Base-by-base conservation (phyloP, 1,140 invertebrate species). In the Gryon sp. region DNA sequence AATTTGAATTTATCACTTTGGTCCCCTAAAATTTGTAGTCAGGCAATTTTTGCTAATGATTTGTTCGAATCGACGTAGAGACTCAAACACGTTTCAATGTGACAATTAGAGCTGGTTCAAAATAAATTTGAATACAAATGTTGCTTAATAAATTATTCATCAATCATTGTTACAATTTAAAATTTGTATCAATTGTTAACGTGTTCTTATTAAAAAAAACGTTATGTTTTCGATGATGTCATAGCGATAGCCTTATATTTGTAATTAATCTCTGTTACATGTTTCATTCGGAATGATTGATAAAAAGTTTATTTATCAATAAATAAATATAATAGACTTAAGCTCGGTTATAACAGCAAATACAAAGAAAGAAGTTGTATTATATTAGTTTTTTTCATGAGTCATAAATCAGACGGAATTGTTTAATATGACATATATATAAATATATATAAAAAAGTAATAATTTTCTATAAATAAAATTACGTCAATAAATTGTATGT, bases 61-160 rank as follows among this genome's bases (percentile, higher is more conserved):
- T 62, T 41, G 46, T 60, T 69, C 32, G 12, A 16, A 16, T 34
- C 11, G n/a, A 46, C 16, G 16, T 11, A 28, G 46, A 34, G 14
- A 18, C 16, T 60, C 30, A 34, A 18, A 55, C 26, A 30, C 28
- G 63, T 68, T 62, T 45, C 20, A 62, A 68, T n/a, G 32, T 57
- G 62, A 70, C 55, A 43, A 70, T 72, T 72, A 62, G 68, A 62
- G 38, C 48, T 72, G 48, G 32, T 60, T 53, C n/a, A n/a, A 48
- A 72, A 46, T 55, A 36, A 62, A 72, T 72, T 55, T 62, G 46
- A 73, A 65, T 63, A 65, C 63, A 57, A 45, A 57, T 59, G 69
- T 57, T 72, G 50, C 68, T 65, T 65, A 41, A 73, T 73, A 34
- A 73, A 73, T 65, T 73, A 73, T 73, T 73, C 59, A 73, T 73